Percentiles rank a stretch among this genome's conserved stretches.
Evolutionary conservation across 2,797 vertebrate species (phyloP).

Genomic region (Anisognathus igniventris): DNA sequence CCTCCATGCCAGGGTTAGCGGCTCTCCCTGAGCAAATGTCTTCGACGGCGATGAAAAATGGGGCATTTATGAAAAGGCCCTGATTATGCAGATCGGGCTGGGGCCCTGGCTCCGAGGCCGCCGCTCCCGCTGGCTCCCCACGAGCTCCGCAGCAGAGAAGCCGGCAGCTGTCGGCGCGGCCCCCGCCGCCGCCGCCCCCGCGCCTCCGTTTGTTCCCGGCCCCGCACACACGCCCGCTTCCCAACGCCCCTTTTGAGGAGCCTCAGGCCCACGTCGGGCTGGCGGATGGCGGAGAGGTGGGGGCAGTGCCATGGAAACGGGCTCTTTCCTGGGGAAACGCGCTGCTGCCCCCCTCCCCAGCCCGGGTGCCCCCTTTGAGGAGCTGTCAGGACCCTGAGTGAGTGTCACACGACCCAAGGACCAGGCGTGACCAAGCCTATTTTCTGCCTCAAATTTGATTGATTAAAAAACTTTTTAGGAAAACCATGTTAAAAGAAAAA

Average conservation of each 20-base stretch:
- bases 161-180: constrained; percentile 83
- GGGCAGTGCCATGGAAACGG: constrained; percentile 93
- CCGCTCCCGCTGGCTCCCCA: constrained; percentile 75
- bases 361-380: constrained; percentile 85
- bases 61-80: constrained; percentile 77
- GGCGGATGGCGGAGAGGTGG: constrained; percentile 81
- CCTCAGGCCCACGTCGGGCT: constrained; percentile 78
- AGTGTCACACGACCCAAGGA: constrained; percentile 92
- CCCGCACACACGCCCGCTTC: constrained; percentile 37
- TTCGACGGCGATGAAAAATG: constrained; percentile 74
- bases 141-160: constrained; percentile 72
- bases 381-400: constrained; percentile 92
- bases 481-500: constrained; percentile 92
- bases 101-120: constrained; percentile 68
- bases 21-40: constrained; percentile 28
- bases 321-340: constrained; percentile 89
- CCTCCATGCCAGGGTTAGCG: constrained; percentile 7
- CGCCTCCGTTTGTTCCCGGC: constrained; percentile 77
- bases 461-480: constrained; percentile 99
- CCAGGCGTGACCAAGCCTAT: constrained; percentile 98
- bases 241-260: constrained; percentile 76
- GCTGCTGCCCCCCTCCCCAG: constrained; percentile 75
- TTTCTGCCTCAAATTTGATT: constrained; percentile 99
- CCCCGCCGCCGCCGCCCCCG: constrained; percentile 1
- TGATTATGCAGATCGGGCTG: constrained; percentile 78